A percentile compares a stretch with the other conserved stretches of the same genome.
phyloP scores from a whole-genome alignment of 2,113 vertebrate genomes.

The Ondatra zibethicus region DNA sequence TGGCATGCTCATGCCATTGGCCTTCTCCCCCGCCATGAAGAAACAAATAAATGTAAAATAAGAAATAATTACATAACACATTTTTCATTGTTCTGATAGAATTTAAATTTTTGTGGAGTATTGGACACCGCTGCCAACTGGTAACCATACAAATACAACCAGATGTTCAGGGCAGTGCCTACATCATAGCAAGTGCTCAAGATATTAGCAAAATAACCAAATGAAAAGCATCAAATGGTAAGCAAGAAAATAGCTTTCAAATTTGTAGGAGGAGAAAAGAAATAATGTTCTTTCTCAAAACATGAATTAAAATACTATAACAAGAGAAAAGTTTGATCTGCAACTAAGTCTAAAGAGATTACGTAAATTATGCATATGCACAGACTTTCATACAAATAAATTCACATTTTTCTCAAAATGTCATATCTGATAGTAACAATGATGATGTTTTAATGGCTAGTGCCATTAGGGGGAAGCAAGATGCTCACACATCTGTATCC shows the following conservation, averaged over 20 bases:
- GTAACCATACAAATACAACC: not conserved
- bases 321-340: not conserved
- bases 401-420: not conserved
- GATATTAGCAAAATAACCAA: not conserved
- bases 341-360: not conserved
- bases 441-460: not conserved
- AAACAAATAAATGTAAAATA: not conserved
- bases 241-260: not conserved
- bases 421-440: not conserved
- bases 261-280: not conserved
- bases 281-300: not conserved
- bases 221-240: not conserved
- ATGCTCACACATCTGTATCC: not conserved
- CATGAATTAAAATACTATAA: not conserved
- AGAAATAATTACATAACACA: not conserved
- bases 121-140: not conserved
- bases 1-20: not conserved
- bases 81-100: not conserved
- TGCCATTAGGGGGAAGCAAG: not conserved
- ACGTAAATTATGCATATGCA: not conserved
- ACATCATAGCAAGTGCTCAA: not conserved
- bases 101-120: not conserved
- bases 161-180: not conserved
- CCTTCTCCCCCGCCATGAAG: too few species aligned
- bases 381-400: not conserved